Evolutionary conservation across 2,797 vertebrate genomes (phyloP).

Genomic region (Spinus pinus): DNA sequence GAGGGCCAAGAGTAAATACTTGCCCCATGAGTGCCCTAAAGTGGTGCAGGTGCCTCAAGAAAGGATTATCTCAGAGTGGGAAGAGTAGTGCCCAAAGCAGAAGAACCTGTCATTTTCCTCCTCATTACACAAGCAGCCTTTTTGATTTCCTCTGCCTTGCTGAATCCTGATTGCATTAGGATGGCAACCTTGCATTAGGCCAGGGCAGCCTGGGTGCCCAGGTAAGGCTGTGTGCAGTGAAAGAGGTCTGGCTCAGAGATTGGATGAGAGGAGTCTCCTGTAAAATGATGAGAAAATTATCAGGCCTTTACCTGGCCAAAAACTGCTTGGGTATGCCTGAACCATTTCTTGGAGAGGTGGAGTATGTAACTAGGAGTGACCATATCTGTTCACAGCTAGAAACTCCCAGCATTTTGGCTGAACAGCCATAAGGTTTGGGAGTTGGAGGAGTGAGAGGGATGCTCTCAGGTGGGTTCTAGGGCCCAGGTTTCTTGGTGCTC

Average conservation of each 20-base stretch:
- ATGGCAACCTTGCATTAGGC: neutral
- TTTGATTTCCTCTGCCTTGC: neutral
- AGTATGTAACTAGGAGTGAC: neutral
- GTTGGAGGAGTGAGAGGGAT: neutral
- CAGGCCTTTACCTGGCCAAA: neutral
- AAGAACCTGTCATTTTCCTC: conserved; percentile 31
- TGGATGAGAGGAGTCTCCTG: neutral
- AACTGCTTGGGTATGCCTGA: neutral
- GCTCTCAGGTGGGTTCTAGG: rapidly evolving
- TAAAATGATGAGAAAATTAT: neutral
- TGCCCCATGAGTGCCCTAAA: neutral
- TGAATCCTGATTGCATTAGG: neutral
- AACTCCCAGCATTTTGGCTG: neutral
- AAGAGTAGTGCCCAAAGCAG: conserved; percentile 12
- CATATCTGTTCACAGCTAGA: neutral
- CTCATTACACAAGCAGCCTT: neutral
- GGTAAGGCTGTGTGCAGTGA: neutral
- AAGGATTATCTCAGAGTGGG: neutral
- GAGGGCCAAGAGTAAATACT: neutral
- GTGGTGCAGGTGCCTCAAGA: neutral
- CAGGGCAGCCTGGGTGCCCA: neutral
- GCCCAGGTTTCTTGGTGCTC: neutral
- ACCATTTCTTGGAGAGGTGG: neutral
- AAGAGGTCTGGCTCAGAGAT: neutral
- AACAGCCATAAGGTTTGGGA: neutral